Evolutionary conservation across 2,797 vertebrate genomes (phyloP).

Genomic region (Sebastiscus albofasciatus): DNA sequence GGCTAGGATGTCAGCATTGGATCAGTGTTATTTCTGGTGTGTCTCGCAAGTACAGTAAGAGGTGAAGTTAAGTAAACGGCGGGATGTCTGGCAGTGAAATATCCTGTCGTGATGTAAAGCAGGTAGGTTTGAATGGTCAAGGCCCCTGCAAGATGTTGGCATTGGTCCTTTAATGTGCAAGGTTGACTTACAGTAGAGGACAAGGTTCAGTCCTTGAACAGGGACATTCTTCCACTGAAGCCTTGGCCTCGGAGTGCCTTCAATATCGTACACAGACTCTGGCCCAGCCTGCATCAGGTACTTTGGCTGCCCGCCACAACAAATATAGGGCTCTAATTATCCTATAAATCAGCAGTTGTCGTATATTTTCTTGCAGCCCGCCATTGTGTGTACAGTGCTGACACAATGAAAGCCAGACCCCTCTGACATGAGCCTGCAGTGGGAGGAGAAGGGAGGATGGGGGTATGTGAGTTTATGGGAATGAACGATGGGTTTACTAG

Average conservation of each 20-base stretch:
- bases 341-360: constrained; percentile 81
- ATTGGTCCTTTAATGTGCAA: background rate
- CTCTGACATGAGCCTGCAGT: constrained; percentile 45
- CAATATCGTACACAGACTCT: constrained; percentile 48
- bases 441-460: constrained; percentile 38
- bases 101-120: constrained; percentile 38
- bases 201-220: constrained; percentile 28
- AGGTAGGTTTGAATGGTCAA: constrained; percentile 30
- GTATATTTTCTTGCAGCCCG: constrained; percentile 66
- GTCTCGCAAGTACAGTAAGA: constrained; percentile 37
- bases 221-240: constrained; percentile 24
- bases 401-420: constrained; percentile 75
- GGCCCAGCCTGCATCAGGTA: constrained; percentile 64
- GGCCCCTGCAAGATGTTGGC: constrained; percentile 20
- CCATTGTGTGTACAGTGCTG: constrained; percentile 62
- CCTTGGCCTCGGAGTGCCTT: constrained; percentile 22
- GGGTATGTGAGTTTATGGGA: constrained; percentile 44
- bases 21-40: constrained; percentile 68
- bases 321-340: constrained; percentile 78
- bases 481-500: constrained; percentile 49
- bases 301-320: constrained; percentile 73
- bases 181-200: constrained; percentile 6
- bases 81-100: constrained; percentile 33
- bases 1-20: constrained; percentile 51
- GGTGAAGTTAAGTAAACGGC: constrained; percentile 44